These are phyloP conservation scores for Sebastes oblongus DNA, from an alignment of 2,797 vertebrate species.

Conservation along the genomic window DNA sequence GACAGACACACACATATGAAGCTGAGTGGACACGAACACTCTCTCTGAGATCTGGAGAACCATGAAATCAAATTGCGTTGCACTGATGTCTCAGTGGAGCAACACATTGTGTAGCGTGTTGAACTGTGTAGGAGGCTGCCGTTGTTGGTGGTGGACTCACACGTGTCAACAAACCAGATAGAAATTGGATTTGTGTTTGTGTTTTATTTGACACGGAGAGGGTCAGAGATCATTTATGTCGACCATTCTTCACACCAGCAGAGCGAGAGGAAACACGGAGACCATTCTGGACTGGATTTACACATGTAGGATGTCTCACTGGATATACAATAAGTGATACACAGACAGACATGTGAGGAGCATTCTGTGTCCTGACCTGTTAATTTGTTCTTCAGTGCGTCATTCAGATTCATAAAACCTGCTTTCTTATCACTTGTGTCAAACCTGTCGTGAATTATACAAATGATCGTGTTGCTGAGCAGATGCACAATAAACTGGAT, in stretches of 20 bases:
- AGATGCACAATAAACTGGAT: not conserved
- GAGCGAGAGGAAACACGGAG: not conserved
- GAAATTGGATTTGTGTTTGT: constrained; percentile 30
- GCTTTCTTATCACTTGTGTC: not conserved
- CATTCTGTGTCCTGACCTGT: not conserved
- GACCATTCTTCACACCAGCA: not conserved
- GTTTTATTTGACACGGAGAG: not conserved
- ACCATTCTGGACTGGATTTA: not conserved
- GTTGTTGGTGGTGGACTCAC: not conserved
- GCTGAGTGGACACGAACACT: not conserved
- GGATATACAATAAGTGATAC: not conserved
- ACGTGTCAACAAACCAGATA: constrained; percentile 10
- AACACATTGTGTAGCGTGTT: constrained; percentile 7
- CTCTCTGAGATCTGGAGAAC: constrained; percentile 16
- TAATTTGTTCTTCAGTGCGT: not conserved
- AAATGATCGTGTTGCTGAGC: not conserved
- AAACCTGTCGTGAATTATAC: not conserved
- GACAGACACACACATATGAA: not conserved
- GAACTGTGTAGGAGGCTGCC: not conserved
- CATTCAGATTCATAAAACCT: not conserved
- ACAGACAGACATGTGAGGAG: not conserved
- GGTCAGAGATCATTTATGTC: constrained; percentile 5
- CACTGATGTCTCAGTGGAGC: constrained; percentile 6
- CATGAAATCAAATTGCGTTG: constrained; percentile 28
- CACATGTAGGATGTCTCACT: not conserved